Percentiles rank a stretch among this genome's conserved stretches.
phyloP scores from a whole-genome alignment of 2,888 invertebrate genomes.

The Coremacera marginata region DNA sequence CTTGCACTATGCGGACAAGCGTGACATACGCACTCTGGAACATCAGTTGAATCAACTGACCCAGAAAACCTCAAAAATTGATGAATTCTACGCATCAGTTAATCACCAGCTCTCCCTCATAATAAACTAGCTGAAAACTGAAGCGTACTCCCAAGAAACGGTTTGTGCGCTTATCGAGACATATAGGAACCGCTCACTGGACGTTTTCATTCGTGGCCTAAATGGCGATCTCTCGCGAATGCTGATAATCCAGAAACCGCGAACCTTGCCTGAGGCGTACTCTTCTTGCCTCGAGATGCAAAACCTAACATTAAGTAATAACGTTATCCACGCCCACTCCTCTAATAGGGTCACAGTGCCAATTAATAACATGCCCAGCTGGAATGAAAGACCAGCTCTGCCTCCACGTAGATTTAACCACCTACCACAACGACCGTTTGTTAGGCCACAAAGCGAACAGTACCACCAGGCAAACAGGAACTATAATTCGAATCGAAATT shows the following conservation, averaged over 20 bases:
- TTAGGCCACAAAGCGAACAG: too few relatives aligned
- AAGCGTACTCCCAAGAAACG: conserved; percentile 18
- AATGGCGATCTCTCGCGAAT: conserved; percentile 37
- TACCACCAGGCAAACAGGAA: too few relatives aligned
- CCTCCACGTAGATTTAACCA: too few relatives aligned
- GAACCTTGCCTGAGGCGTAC: conserved; percentile 43
- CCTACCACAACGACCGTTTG: too few relatives aligned
- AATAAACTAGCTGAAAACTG: conserved; percentile 39
- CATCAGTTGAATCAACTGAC: conserved; percentile 45
- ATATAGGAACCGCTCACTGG: conserved; percentile 30
- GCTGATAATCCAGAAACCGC: conserved; percentile 41
- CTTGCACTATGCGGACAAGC: conserved; percentile 43
- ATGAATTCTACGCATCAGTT: conserved; percentile 45
- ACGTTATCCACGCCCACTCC: too few relatives aligned
- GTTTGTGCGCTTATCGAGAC: conserved; percentile 38
- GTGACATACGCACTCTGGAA: conserved; percentile 46
- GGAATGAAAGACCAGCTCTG: too few relatives aligned
- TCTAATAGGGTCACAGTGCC: too few relatives aligned
- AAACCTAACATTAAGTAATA: neutral
- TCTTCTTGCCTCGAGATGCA: conserved; percentile 30
- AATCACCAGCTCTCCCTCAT: conserved; percentile 47
- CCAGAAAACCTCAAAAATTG: conserved; percentile 41
- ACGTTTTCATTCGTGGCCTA: conserved; percentile 31
- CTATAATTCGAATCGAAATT: too few relatives aligned
- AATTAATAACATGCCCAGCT: too few relatives aligned